A percentile compares a stretch with the other conserved stretches of the same genome.
Evolutionary conservation across 2,888 invertebrate genomes (phyloP).

Genomic region (Plemyria rubiginata): DNA sequence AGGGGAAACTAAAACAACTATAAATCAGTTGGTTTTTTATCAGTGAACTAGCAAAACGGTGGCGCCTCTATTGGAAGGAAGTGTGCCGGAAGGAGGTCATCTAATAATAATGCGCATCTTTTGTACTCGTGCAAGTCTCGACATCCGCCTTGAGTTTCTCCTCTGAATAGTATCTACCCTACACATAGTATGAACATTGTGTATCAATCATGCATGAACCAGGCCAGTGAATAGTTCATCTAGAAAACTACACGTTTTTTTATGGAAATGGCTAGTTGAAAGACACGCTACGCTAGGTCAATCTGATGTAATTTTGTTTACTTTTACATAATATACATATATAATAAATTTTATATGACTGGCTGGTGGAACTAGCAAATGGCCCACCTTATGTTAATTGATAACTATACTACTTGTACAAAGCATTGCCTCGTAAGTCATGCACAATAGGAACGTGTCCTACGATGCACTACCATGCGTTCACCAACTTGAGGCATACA

Average conservation of each 20-base stretch:
- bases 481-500: too few relatives aligned
- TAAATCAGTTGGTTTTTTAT: slow-evolving; percentile 54
- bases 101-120: slow-evolving; percentile 43
- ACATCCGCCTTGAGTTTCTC: slow-evolving; percentile 35
- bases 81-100: slow-evolving; percentile 39
- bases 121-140: slow-evolving; percentile 36
- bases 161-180: slow-evolving; percentile 28
- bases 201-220: slow-evolving; percentile 32
- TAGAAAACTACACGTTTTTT: neutral
- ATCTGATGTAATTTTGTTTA: too few relatives aligned
- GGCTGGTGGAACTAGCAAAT: too few relatives aligned
- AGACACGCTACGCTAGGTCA: too few relatives aligned
- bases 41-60: slow-evolving; percentile 36
- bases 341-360: too few relatives aligned
- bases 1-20: slow-evolving; percentile 51
- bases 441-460: too few relatives aligned
- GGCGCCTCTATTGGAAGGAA: slow-evolving; percentile 24
- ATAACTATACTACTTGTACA: too few relatives aligned
- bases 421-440: too few relatives aligned
- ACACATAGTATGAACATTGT: slow-evolving; percentile 29
- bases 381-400: too few relatives aligned
- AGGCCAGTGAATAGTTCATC: slow-evolving; percentile 2
- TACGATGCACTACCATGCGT: too few relatives aligned
- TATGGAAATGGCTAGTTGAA: too few relatives aligned
- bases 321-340: too few relatives aligned